Percentiles rank a stretch among this genome's conserved stretches.
phyloP scores from a whole-genome alignment of 2,113 vertebrate species.

The Xiphophorus hellerii region DNA sequence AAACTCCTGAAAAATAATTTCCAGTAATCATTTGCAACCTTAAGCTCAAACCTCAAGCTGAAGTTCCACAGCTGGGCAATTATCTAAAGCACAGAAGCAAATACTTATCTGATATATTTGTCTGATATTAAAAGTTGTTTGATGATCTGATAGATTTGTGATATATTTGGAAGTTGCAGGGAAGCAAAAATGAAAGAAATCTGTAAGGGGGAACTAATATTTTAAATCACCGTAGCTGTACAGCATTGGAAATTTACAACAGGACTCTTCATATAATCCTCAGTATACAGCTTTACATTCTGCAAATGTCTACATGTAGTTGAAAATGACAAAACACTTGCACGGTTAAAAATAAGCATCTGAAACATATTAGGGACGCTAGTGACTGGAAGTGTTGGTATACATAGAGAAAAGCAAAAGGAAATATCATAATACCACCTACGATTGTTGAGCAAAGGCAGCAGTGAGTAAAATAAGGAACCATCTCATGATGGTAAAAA shows the following conservation, averaged over 20 bases:
- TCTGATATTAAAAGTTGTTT: too few relatives aligned
- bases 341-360: neutral
- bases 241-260: neutral
- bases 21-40: too few relatives aligned
- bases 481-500: neutral
- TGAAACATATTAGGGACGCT: neutral
- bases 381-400: neutral
- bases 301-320: neutral
- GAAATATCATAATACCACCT: neutral
- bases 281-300: neutral
- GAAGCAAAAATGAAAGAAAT: neutral
- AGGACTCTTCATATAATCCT: neutral
- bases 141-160: neutral
- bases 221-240: neutral
- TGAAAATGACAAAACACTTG: neutral
- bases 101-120: too few relatives aligned
- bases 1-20: too few relatives aligned
- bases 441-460: slow-evolving; percentile 6
- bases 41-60: too few relatives aligned
- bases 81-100: too few relatives aligned
- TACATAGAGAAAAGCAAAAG: neutral
- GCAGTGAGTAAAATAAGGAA: neutral
- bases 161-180: neutral
- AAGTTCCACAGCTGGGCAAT: too few relatives aligned
- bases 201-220: neutral